Evolutionary conservation across 2,888 invertebrate species (phyloP), one percentile per base, ranked within the genome.

Genomic region (Leptopterna dolabrata): DNA sequence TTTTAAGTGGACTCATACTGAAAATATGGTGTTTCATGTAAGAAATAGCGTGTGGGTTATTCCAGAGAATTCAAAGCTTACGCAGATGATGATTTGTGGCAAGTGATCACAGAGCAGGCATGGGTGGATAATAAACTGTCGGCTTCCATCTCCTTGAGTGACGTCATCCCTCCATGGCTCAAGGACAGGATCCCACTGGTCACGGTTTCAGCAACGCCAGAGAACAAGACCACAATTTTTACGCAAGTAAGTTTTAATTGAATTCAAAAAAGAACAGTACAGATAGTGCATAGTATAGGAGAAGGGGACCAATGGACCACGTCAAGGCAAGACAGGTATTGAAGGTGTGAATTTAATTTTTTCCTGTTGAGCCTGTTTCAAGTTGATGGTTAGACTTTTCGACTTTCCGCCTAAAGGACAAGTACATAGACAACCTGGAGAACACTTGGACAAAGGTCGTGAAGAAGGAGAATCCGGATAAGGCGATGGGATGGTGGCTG

Each of bases 111-210:
- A 11, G 90, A 90, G 55, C 90, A 90, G 76, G 90, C 90, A 1
- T 92, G 93, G 80, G 92, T 93, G 70, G 95, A 95, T 90, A 92
- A 92, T 0, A 94, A 93, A 87, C 91, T 96, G 0, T 93, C 94
- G 70, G 90, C 91, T 0, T 91, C 93, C 13, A 92, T 95, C 76
- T 94, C 94, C 86, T 93, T 95, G n/a, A 93, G 93, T 89, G 94
- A 94, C 70, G 95, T 97, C 47, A 96, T 96, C 0, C 94, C 94
- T 51, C 95, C 96, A 16, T 98, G 97, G 97, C 95, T 96, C 24
- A 94, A 95, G 16, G 96, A 96, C 90, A 93, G 97, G 45, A 92
- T 96, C 63, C 97, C 97, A 0, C 93, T 96, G 0, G 93, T 97
- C 45, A 95, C 94, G 70, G 95, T 96, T 11, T 93, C 92, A 16